phyloP scores from a whole-genome alignment of 2,888 invertebrate species.

The Abscondita cerata region DNA sequence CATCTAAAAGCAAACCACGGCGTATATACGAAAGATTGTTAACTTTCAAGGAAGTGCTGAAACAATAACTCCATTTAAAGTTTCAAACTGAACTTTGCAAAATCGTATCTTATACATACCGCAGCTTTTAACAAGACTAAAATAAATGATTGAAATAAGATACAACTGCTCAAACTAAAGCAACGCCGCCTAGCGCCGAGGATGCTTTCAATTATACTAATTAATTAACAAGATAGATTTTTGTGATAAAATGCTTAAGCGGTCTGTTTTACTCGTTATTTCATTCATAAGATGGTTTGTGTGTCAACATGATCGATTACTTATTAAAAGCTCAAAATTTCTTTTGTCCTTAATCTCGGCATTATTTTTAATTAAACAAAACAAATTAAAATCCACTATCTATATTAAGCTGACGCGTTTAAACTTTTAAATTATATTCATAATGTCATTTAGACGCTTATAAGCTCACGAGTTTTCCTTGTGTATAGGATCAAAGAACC shows the following conservation, averaged over 20 bases:
- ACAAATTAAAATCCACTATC: neutral
- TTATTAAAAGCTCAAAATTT: neutral
- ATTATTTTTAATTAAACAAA: neutral
- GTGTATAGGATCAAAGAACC: conserved; percentile 46
- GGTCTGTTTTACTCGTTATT: conserved; percentile 27
- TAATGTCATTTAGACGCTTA: conserved; percentile 16
- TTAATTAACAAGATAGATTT: conserved; percentile 52
- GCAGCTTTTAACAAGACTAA: conserved; percentile 48
- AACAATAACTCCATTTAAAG: conserved; percentile 32
- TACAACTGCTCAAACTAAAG: conserved; percentile 42
- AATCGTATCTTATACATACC: conserved; percentile 15
- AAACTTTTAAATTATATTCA: conserved; percentile 1
- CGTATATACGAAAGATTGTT: conserved; percentile 14
- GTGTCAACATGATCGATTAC: conserved; percentile 34
- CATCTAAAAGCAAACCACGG: conserved; percentile 6
- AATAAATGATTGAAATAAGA: conserved; percentile 52
- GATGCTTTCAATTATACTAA: conserved; percentile 56
- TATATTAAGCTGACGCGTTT: neutral
- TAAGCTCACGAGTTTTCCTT: conserved; percentile 16
- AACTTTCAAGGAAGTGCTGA: conserved; percentile 26
- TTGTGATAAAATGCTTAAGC: conserved; percentile 26
- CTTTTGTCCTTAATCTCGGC: neutral
- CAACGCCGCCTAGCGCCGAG: conserved; percentile 44
- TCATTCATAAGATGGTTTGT: conserved; percentile 28
- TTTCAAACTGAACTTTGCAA: conserved; percentile 27